phyloP scores from a whole-genome alignment of 2,113 vertebrate genomes.

The Brachyhypopomus gauderio region DNA sequence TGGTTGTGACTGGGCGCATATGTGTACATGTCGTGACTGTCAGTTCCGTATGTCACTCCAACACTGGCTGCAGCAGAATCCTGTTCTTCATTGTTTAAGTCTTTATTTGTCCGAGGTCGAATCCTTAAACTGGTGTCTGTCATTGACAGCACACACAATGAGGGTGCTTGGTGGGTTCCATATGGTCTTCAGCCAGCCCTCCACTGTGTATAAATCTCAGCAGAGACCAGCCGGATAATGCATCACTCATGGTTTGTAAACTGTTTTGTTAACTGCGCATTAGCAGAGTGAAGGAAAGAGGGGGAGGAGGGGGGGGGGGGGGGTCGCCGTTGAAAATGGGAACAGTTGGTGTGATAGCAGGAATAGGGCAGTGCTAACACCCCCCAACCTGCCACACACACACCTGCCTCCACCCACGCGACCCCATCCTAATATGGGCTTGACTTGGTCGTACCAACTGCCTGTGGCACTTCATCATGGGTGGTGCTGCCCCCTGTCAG shows the following conservation, averaged over 20 bases:
- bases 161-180: slow-evolving; percentile 51
- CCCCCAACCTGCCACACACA: slow-evolving; percentile 2
- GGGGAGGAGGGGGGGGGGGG: slow-evolving; percentile 60
- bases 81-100: slow-evolving; percentile 37
- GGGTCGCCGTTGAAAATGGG: slow-evolving; percentile 76
- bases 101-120: slow-evolving; percentile 43
- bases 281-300: slow-evolving; percentile 69
- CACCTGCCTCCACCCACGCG: slow-evolving; percentile 44
- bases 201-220: slow-evolving; percentile 54
- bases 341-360: slow-evolving; percentile 89
- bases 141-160: slow-evolving; percentile 44
- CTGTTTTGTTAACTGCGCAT: slow-evolving; percentile 86
- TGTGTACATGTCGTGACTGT: background rate
- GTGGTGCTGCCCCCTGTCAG: slow-evolving; percentile 52
- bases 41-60: background rate
- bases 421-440: slow-evolving; percentile 79
- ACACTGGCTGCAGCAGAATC: slow-evolving; percentile 1
- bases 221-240: slow-evolving; percentile 56
- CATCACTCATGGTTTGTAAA: slow-evolving; percentile 81
- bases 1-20: background rate
- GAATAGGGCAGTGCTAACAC: slow-evolving; percentile 64
- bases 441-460: slow-evolving; percentile 93
- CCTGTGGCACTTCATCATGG: slow-evolving; percentile 83
- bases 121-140: slow-evolving; percentile 47
- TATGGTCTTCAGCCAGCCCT: slow-evolving; percentile 54